phyloP scores from a whole-genome alignment of 30 jellyfish, hydroid and myxozoan genomes.

The Aurelia aurita region DNA sequence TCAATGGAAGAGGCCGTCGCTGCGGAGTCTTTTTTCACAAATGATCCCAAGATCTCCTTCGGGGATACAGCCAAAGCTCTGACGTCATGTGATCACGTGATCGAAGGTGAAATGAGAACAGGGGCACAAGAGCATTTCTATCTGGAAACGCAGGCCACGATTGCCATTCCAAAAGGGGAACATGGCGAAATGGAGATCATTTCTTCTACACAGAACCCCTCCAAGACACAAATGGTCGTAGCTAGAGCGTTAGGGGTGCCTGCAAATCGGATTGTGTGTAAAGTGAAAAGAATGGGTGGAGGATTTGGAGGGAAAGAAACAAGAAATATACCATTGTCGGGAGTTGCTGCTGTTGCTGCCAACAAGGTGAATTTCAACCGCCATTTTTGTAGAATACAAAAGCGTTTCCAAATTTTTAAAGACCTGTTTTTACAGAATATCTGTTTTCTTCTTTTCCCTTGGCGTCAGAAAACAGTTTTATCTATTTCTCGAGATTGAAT shows the following conservation, averaged over 20 bases:
- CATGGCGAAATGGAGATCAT: conserved; percentile 53
- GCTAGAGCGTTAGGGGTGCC: conserved; percentile 51
- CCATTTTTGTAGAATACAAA: too few relatives aligned
- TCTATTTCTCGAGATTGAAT: too few relatives aligned
- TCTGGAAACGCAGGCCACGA: conserved; percentile 45
- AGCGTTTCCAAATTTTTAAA: too few relatives aligned
- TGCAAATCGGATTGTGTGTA: conserved; percentile 52
- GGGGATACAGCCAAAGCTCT: conserved; percentile 19
- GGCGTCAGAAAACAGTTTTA: too few relatives aligned
- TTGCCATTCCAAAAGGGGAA: conserved; percentile 56
- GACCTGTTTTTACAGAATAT: too few relatives aligned
- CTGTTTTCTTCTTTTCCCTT: too few relatives aligned
- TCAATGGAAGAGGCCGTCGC: conserved; percentile 44
- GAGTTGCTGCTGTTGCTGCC: conserved; percentile 59
- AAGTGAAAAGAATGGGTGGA: conserved; percentile 50
- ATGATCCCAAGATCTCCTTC: not conserved
- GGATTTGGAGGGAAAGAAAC: conserved; percentile 69
- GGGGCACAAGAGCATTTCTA: conserved; percentile 69
- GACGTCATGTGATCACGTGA: conserved; percentile 50
- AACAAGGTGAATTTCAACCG: conserved; percentile 6
- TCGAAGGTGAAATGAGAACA: conserved; percentile 60
- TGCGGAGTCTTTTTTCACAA: not conserved
- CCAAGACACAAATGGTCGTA: conserved; percentile 28
- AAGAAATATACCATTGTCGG: conserved; percentile 22
- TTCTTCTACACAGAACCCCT: conserved; percentile 35